A percentile compares a stretch with the other conserved stretches of the same genome.
Conservation (phyloP, 2,888 invertebrate genomes). For the Monoplex corrugatus region DNA sequence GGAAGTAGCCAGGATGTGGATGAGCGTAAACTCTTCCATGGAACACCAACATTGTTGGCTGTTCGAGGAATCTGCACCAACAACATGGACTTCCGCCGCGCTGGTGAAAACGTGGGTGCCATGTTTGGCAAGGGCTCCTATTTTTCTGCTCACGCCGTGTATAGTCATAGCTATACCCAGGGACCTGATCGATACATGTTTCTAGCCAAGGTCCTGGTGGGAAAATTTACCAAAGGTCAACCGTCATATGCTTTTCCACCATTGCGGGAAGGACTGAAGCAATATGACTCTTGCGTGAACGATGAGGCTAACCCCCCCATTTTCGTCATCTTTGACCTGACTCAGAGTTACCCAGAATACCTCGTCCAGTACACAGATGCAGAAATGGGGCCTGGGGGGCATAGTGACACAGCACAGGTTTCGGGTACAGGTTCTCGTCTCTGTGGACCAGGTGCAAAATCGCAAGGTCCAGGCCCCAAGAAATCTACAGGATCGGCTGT, state of each 20-base stretch:
- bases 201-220: conserved; percentile 39
- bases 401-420: too few species aligned
- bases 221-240: conserved; percentile 13
- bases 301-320: conserved; percentile 19
- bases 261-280: conserved; percentile 21
- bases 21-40: conserved; percentile 68
- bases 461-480: background rate
- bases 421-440: background rate
- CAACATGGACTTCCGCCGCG: conserved; percentile 67
- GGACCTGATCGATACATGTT: conserved; percentile 37
- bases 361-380: conserved; percentile 35
- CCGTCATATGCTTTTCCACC: conserved; percentile 29
- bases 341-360: conserved; percentile 48
- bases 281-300: conserved; percentile 43
- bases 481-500: background rate
- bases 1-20: conserved; percentile 57
- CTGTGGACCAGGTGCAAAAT: background rate
- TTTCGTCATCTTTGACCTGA: conserved; percentile 46
- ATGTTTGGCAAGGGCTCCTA: conserved; percentile 72
- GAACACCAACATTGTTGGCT: conserved; percentile 59
- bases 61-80: conserved; percentile 68
- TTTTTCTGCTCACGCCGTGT: conserved; percentile 71
- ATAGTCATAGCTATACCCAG: conserved; percentile 71
- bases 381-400: background rate
- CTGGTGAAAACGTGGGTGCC: conserved; percentile 65